These are phyloP conservation scores for Calameuta idolon DNA, from an alignment of 2,888 invertebrate genomes.

Conservation along the genomic window DNA sequence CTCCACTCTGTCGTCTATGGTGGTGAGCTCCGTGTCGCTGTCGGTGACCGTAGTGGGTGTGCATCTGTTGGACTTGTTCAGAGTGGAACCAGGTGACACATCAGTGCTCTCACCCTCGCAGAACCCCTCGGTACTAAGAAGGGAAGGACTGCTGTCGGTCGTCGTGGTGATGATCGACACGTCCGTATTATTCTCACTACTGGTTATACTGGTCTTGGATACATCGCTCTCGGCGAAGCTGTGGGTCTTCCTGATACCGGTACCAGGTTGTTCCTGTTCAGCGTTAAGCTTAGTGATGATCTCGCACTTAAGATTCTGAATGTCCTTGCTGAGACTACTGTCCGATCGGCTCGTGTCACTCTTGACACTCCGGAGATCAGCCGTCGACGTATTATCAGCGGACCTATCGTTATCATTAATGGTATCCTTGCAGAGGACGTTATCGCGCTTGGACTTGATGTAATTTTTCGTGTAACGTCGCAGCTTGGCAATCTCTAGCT, in stretches of 20 bases:
- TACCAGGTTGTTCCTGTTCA: conserved; percentile 32
- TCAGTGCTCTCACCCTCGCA: conserved; percentile 64
- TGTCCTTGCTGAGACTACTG: conserved; percentile 54
- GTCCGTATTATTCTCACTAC: conserved; percentile 76
- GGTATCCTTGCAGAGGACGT: conserved; percentile 64
- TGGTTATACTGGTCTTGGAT: conserved; percentile 72
- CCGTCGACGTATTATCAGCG: conserved; percentile 25
- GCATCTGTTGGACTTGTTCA: conserved; percentile 55
- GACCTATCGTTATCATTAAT: conserved; percentile 27
- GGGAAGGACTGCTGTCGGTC: conserved; percentile 65
- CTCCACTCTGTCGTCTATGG: conserved; percentile 18
- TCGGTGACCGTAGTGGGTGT: conserved; percentile 34
- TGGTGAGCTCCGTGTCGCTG: conserved; percentile 49
- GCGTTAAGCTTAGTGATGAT: conserved; percentile 56
- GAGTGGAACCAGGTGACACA: conserved; percentile 58
- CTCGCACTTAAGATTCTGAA: conserved; percentile 57
- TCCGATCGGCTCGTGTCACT: conserved; percentile 36
- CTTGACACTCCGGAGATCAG: conserved; percentile 24
- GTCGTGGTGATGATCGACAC: conserved; percentile 76
- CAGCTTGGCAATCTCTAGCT: conserved; percentile 76
- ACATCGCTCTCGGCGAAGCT: conserved; percentile 64
- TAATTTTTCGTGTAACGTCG: conserved; percentile 70
- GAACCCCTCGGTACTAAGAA: conserved; percentile 62
- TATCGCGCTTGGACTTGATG: conserved; percentile 72
- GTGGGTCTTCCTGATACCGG: conserved; percentile 57